These are phyloP conservation scores for Parelbella ahira DNA, from an alignment of 2,888 invertebrate genomes.

Conservation along the genomic window DNA sequence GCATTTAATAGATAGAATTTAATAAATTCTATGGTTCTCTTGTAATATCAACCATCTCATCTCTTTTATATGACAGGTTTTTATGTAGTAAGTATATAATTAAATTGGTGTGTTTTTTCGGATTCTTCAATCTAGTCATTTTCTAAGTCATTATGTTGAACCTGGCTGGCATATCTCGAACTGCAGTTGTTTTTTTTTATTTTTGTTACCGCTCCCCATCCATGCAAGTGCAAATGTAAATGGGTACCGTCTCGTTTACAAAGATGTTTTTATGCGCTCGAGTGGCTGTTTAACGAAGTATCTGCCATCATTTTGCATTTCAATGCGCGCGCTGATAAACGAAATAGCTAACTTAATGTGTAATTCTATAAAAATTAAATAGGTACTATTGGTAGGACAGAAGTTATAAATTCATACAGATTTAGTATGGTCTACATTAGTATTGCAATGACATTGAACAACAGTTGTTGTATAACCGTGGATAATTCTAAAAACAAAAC, in stretches of 20 bases:
- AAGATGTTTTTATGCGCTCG: conserved; percentile 63
- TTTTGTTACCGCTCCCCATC: conserved; percentile 53
- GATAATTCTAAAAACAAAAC: conserved; percentile 13
- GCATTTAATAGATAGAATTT: too few relatives aligned
- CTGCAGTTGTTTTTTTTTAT: conserved; percentile 52
- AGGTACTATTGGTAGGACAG: not conserved
- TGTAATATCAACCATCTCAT: too few relatives aligned
- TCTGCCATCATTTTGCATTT: conserved; percentile 46
- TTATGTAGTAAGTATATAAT: too few relatives aligned
- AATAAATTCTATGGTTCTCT: too few relatives aligned
- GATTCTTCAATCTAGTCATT: conserved; percentile 1
- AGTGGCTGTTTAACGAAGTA: conserved; percentile 53
- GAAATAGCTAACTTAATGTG: conserved; percentile 10
- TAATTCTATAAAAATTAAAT: conserved; percentile 5
- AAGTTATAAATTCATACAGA: too few relatives aligned
- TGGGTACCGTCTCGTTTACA: conserved; percentile 67
- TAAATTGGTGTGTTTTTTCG: too few relatives aligned
- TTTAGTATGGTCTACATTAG: not conserved
- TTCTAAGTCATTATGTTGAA: conserved; percentile 4
- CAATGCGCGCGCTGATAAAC: conserved; percentile 18
- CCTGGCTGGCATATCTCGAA: conserved; percentile 33
- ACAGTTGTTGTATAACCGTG: not conserved
- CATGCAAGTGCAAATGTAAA: conserved; percentile 68
- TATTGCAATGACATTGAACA: too few relatives aligned
- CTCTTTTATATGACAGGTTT: too few relatives aligned